Evolutionary conservation across 2,888 invertebrate species (phyloP), one percentile per base, ranked within the genome.

Genomic region (Leptinotarsa peninsularis): DNA sequence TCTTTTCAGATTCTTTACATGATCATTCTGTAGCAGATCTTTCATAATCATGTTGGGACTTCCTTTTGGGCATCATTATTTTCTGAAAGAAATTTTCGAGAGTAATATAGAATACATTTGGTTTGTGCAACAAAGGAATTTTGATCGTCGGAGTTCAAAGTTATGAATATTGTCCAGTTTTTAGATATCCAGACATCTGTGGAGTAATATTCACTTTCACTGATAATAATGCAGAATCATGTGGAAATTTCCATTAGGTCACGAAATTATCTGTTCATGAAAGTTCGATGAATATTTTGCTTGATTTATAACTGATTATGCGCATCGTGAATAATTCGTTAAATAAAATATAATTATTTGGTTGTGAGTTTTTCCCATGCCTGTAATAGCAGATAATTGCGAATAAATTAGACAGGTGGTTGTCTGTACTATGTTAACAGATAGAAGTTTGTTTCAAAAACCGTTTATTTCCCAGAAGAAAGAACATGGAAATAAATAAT

Each of bases 341-440:
- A 5, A 5, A 33, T 17, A 33, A 27, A n/a, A 23, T 13, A 33
- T 33, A 15, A 27, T 63, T n/a, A 63, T 63, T 33, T n/a, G 14
- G 23, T 58, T 21, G 33, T 33, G n/a, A 63, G 33, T 63, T 33
- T 63, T 27, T 33, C 63, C 63, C 63, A 63, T 63, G 17, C 33
- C 33, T 58, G 2, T 63, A 63, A 63, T 63, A 17, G 17, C 17
- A 27, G 63, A 63, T 63, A 63, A 27, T 63, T 63, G 63, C 7
- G n/a, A 27, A 27, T 33, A 17, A 27, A 63, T 63, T 27, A 63
- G 63, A 63, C 63, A 63, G 27, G 63, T 63, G 63, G 63, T 7
- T 15, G 63, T 27, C 33, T 14, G 63, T 58, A 1, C n/a, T 27
- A 63, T 33, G 17, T 15, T 27, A 33, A 33, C n/a, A 33, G 17